Conservation (phyloP, 2,113 vertebrate genomes). For the Pedionomus torquatus region DNA sequence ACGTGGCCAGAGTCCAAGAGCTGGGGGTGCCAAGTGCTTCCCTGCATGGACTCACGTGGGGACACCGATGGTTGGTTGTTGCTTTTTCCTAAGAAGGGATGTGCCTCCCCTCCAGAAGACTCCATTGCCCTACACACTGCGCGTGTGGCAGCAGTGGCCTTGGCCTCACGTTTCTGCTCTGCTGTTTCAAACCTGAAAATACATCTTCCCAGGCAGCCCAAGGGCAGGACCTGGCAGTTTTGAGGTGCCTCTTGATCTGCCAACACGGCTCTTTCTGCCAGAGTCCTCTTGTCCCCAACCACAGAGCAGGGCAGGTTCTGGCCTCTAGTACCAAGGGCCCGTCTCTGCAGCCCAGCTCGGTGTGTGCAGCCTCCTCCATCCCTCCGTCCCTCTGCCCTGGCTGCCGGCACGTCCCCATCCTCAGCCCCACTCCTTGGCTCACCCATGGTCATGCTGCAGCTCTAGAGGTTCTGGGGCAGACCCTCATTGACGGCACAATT, state of each 20-base stretch:
- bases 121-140: neutral
- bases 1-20: neutral
- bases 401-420: neutral
- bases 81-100: neutral
- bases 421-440: neutral
- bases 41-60: neutral
- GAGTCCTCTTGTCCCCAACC: neutral
- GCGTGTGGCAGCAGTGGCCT: fast-evolving
- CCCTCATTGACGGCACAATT: neutral
- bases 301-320: neutral
- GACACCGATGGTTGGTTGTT: neutral
- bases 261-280: neutral
- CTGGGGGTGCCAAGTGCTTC: neutral
- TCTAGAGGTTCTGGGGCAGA: neutral
- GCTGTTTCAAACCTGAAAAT: neutral
- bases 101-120: neutral
- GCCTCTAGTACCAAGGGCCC: neutral
- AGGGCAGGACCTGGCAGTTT: neutral
- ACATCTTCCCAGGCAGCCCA: neutral
- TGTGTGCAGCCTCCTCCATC: neutral
- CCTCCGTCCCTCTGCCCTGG: neutral
- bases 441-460: fast-evolving
- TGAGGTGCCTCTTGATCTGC: neutral
- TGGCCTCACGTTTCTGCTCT: neutral
- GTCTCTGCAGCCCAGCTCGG: neutral